These are phyloP conservation scores for Carollia perspicillata DNA, from an alignment of 2,113 vertebrate genomes.

Conservation along the genomic window DNA sequence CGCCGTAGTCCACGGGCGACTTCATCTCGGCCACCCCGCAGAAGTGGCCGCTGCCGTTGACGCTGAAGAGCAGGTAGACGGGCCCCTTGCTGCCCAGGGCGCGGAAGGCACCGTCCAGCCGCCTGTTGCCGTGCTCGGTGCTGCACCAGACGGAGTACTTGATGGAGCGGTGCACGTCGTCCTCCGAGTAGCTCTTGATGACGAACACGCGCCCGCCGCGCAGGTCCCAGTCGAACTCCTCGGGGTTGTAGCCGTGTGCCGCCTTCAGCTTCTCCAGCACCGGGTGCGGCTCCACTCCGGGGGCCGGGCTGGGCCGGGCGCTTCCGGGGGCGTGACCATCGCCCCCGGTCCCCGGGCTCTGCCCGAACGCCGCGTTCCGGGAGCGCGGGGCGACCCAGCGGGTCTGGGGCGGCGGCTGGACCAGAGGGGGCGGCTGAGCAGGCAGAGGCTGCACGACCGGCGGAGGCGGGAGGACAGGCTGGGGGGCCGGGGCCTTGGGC, in stretches of 20 bases:
- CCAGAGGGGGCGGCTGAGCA: conserved; percentile 86
- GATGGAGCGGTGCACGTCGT: conserved; percentile 98
- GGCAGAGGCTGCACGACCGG: conserved; percentile 88
- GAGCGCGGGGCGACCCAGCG: conserved; percentile 96
- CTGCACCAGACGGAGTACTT: conserved; percentile 99
- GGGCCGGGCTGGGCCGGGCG: conserved; percentile 78
- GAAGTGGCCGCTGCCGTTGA: conserved; percentile 98
- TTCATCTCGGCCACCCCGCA: conserved; percentile 98
- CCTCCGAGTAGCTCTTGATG: conserved; percentile 98
- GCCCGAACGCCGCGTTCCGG: conserved; percentile 89
- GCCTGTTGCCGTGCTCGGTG: conserved; percentile 97
- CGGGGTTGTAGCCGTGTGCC: conserved; percentile 96
- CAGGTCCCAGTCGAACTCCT: conserved; percentile 97
- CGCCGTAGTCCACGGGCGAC: conserved; percentile 98
- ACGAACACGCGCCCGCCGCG: conserved; percentile 96
- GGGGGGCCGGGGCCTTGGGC: conserved; percentile 87
- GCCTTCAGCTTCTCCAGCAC: conserved; percentile 96
- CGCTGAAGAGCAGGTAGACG: conserved; percentile 96
- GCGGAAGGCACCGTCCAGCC: conserved; percentile 94
- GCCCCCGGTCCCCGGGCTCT: conserved; percentile 80
- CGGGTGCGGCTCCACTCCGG: conserved; percentile 88
- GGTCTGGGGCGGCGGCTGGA: conserved; percentile 89
- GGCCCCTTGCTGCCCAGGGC: conserved; percentile 91
- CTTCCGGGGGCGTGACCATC: conserved; percentile 81
- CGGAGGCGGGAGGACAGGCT: conserved; percentile 79